Evolutionary conservation across 2,113 vertebrate genomes (phyloP), one percentile per base, ranked within the genome.

Genomic region (Nothobranchius furzeri): DNA sequence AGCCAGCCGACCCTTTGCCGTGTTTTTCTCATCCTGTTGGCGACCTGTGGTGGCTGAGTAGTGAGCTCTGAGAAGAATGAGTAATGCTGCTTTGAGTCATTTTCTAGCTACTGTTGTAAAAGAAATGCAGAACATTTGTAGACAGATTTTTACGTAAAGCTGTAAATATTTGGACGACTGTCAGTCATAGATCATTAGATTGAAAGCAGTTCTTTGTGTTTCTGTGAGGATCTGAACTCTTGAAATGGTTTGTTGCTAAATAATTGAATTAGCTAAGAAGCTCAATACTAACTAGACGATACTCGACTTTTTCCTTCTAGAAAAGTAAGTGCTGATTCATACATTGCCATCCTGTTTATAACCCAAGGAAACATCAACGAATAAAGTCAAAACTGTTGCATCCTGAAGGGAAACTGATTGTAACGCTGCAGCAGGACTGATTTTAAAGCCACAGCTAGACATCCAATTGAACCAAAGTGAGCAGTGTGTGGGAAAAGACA

Each of bases 11-110:
- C 58, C 30, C 53, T 56, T 69, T 85, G 47, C 68, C 36, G 9
- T n/a, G 17, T 70, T 81, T 70, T 64, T 68, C 72, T 78, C 70
- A 54, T 83, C 63, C 70, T 75, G 68, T 56, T 36, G 24, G 1
- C 58, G 20, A 53, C 10, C 25, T 57, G 54, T n/a, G 43, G 67
- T 64, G 60, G 55, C 30, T 69, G 81, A 78, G 60, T 72, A 7
- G 4, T 54, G 50, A 40, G 37, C 37, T 6, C 37, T 52, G 40
- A 7, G 43, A 43, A 76, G 75, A 71, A 80, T 68, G 37, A 30
- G 30, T 77, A 78, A 77, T 42, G 77, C 48, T 47, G 20, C 57
- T 65, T 8, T 2, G 53, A 64, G 62, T 58, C 11, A 47, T 64
- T 60, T 76, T 40, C 49, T 63, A 20, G 69, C 59, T 62, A 12